phyloP scores from a whole-genome alignment of 2,797 vertebrate genomes.

The Acropternis orthonyx region DNA sequence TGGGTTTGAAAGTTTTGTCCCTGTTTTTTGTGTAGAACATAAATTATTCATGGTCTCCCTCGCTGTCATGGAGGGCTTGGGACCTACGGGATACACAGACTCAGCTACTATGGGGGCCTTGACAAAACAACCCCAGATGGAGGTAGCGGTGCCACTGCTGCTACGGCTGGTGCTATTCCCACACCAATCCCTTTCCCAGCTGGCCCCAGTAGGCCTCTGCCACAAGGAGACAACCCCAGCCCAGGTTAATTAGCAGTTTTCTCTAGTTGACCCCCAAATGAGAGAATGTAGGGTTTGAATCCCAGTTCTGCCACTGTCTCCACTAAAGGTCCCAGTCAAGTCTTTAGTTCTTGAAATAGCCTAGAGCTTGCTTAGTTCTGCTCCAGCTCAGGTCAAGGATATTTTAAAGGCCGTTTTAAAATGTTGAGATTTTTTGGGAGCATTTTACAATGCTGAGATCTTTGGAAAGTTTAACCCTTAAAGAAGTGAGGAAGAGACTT shows the following conservation, averaged over 20 bases:
- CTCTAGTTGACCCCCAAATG: background rate
- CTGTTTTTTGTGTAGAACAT: constrained; percentile 25
- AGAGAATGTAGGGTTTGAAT: background rate
- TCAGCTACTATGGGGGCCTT: background rate
- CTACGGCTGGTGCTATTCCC: background rate
- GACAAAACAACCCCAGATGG: background rate
- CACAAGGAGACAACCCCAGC: background rate
- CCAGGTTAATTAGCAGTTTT: constrained; percentile 4
- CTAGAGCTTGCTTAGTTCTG: constrained; percentile 15
- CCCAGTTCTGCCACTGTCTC: background rate
- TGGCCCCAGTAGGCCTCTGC: background rate
- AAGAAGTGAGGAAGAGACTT: background rate
- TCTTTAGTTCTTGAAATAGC: constrained; percentile 23
- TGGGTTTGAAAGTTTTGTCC: constrained; percentile 49
- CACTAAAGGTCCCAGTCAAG: background rate
- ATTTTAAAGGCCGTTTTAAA: background rate
- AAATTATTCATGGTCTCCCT: constrained; percentile 33
- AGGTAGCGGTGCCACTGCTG: background rate
- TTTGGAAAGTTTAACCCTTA: background rate
- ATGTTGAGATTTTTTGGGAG: background rate
- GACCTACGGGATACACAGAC: background rate
- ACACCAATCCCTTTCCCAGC: background rate
- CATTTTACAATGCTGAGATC: background rate
- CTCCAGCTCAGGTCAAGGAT: background rate
- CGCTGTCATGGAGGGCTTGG: background rate